Evolutionary conservation across 1,140 invertebrate genomes (phyloP).

Genomic region (Copidosoma floridanum): DNA sequence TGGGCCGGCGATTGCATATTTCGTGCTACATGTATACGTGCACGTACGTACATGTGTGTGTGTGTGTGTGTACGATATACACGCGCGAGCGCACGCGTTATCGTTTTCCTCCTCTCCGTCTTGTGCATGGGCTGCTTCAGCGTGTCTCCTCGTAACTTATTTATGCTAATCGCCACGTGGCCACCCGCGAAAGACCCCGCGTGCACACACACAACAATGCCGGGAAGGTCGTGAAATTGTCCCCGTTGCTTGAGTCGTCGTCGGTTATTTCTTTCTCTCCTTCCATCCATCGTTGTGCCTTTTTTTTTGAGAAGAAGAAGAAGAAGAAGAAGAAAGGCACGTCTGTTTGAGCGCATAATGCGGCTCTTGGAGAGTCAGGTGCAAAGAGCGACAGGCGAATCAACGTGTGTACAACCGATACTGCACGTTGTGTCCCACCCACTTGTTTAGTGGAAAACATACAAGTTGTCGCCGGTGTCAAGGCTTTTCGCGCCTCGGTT

Average conservation of each 20-base stretch:
- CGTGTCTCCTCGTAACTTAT: constrained; percentile 15
- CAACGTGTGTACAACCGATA: background rate
- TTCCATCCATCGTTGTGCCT: no score
- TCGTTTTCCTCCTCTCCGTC: no score
- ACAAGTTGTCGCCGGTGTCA: constrained; percentile 1
- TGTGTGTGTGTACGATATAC: no score
- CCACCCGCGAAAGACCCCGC: background rate
- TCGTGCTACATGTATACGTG: no score
- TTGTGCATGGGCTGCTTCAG: no score
- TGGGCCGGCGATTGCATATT: background rate
- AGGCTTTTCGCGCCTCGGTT: background rate
- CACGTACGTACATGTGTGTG: no score
- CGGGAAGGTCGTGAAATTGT: constrained; percentile 12
- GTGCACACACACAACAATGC: constrained; percentile 14
- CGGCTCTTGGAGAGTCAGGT: no score
- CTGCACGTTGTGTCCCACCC: background rate
- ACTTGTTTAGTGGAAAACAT: background rate
- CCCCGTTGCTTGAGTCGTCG: background rate
- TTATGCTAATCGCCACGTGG: constrained; percentile 11
- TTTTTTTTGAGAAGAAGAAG: no score
- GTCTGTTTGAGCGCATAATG: no score
- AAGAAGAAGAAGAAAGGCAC: no score
- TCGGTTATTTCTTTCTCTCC: background rate
- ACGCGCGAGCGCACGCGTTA: no score
- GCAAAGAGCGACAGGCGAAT: no score